Evolutionary conservation across 2,113 vertebrate species (phyloP).

Genomic region (Tragulus kanchil): DNA sequence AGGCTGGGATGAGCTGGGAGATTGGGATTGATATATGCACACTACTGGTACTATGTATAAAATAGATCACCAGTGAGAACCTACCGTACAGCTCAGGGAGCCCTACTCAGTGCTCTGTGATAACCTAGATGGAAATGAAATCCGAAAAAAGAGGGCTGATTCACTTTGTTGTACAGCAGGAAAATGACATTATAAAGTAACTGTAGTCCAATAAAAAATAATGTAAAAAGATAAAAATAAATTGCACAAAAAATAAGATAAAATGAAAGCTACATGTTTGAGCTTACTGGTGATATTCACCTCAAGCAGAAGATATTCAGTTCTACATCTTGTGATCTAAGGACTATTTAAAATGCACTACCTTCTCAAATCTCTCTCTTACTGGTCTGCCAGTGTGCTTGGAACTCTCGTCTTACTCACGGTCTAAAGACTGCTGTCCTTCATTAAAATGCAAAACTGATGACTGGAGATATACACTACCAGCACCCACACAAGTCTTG

Average conservation of each 20-base stretch:
- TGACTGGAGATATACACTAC: background rate
- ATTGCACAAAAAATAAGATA: background rate
- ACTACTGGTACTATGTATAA: background rate
- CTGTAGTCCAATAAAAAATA: background rate
- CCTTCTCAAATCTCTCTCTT: background rate
- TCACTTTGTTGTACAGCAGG: background rate
- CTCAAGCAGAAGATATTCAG: background rate
- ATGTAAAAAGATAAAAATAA: background rate
- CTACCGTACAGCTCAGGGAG: background rate
- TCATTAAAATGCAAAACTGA: constrained; percentile 1
- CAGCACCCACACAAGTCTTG: background rate
- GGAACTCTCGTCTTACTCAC: background rate
- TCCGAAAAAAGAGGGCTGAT: background rate
- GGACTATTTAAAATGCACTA: background rate
- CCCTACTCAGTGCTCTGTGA: background rate
- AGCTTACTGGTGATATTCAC: background rate
- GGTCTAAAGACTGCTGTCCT: background rate
- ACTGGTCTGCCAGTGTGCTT: background rate
- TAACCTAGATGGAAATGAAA: background rate
- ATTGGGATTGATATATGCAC: background rate
- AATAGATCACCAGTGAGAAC: background rate
- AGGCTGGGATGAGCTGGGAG: background rate
- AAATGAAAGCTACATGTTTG: background rate
- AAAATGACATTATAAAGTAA: background rate
- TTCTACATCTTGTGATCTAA: background rate